phyloP scores from a whole-genome alignment of 2,113 vertebrate genomes.

The Piliocolobus tephrosceles region DNA sequence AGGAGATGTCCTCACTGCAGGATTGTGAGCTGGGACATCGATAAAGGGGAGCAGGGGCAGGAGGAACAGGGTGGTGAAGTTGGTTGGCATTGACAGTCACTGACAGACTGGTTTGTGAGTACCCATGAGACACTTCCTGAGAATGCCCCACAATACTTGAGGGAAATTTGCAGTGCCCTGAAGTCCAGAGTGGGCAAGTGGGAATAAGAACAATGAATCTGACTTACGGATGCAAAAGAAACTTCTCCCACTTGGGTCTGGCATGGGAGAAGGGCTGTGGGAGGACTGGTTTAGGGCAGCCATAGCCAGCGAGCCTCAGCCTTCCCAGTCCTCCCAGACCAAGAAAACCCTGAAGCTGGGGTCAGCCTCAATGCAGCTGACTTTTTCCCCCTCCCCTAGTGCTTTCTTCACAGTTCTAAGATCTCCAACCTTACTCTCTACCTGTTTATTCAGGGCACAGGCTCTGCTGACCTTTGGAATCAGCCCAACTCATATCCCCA shows the following conservation, averaged over 20 bases:
- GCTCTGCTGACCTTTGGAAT: not conserved
- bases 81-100: not conserved
- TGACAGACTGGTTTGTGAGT: not conserved
- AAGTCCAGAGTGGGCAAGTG: not conserved
- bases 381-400: no score
- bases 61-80: rapidly evolving
- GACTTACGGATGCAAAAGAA: not conserved
- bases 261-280: not conserved
- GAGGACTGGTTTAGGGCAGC: no score
- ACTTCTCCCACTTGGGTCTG: not conserved
- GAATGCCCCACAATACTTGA: not conserved
- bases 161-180: not conserved
- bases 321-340: not conserved
- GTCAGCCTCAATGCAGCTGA: not conserved
- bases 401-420: not conserved
- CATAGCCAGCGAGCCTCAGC: not conserved
- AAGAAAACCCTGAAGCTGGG: not conserved
- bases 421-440: not conserved
- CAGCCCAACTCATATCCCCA: not conserved
- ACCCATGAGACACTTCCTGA: not conserved
- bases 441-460: not conserved
- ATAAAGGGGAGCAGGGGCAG: not conserved
- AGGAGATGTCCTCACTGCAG: not conserved
- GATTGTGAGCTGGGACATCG: not conserved
- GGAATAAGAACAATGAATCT: not conserved